These are phyloP conservation scores for Leptocoma aspasia DNA, from an alignment of 2,113 vertebrate genomes.

Conservation along the genomic window DNA sequence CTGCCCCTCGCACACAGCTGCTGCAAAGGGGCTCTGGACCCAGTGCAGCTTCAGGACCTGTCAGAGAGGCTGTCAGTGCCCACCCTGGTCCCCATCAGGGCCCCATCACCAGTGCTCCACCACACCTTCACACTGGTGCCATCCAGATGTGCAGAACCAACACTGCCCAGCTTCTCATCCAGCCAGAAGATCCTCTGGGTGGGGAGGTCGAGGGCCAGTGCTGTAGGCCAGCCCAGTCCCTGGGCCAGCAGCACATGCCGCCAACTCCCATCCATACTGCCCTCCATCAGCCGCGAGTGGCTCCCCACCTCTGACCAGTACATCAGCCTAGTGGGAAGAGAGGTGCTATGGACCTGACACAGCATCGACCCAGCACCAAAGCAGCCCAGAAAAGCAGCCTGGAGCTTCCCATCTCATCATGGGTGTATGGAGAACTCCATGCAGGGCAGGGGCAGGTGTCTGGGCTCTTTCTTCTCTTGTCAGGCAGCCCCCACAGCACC, in stretches of 20 bases:
- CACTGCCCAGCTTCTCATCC: constrained; percentile 84
- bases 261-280: constrained; percentile 86
- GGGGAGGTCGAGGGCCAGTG: constrained; percentile 80
- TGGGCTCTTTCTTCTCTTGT: background rate
- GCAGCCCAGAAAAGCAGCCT: background rate
- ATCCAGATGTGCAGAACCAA: constrained; percentile 82
- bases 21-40: constrained; percentile 82
- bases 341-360: background rate
- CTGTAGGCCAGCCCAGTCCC: constrained; percentile 83
- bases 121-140: constrained; percentile 79
- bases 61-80: background rate
- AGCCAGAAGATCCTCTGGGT: constrained; percentile 86
- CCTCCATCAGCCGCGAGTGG: constrained; percentile 77
- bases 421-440: background rate
- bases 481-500: rapidly evolving
- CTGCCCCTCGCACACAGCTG: constrained; percentile 82
- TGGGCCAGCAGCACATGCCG: constrained; percentile 72
- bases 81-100: rapidly evolving
- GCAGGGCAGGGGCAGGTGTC: background rate
- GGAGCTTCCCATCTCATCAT: background rate
- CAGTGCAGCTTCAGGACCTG: constrained; percentile 83
- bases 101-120: background rate
- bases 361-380: background rate
- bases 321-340: constrained; percentile 76
- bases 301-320: constrained; percentile 89